A percentile compares a stretch with the other conserved stretches of the same genome.
These are phyloP conservation scores for Tragelaphus strepsiceros DNA, from an alignment of 2,113 vertebrate genomes.

Conservation along the genomic window DNA sequence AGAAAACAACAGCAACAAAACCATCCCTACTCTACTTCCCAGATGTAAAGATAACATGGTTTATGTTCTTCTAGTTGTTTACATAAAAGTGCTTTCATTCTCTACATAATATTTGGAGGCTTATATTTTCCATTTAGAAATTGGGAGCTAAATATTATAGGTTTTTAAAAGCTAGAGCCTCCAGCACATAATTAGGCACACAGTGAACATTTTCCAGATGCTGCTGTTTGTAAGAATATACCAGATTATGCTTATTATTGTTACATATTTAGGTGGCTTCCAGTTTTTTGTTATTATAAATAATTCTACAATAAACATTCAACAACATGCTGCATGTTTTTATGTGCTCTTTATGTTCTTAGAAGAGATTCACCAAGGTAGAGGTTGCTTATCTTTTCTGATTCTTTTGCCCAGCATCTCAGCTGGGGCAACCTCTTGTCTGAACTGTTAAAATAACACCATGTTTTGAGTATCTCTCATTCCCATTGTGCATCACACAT, in stretches of 20 bases:
- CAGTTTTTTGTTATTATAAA: neutral
- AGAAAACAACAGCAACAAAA: constrained; percentile 5
- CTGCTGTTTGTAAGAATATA: neutral
- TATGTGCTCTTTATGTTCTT: neutral
- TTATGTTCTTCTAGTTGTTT: constrained; percentile 25
- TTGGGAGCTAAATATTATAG: neutral
- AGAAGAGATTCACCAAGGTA: neutral
- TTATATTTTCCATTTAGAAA: constrained; percentile 14
- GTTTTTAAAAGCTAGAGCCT: neutral
- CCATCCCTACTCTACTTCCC: neutral
- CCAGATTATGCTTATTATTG: constrained; percentile 8
- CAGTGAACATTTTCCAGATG: neutral
- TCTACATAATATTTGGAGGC: neutral
- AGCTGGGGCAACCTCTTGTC: neutral
- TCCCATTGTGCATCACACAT: neutral
- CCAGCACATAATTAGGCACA: neutral
- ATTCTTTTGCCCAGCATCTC: neutral
- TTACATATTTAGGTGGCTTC: neutral
- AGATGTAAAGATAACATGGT: constrained; percentile 3
- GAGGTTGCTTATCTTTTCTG: neutral
- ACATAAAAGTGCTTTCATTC: neutral
- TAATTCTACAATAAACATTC: constrained; percentile 16
- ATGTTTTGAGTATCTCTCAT: neutral
- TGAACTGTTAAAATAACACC: neutral
- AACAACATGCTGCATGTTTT: neutral